phyloP scores from a whole-genome alignment of 2,888 invertebrate genomes.

The Bimastos eiseni region DNA sequence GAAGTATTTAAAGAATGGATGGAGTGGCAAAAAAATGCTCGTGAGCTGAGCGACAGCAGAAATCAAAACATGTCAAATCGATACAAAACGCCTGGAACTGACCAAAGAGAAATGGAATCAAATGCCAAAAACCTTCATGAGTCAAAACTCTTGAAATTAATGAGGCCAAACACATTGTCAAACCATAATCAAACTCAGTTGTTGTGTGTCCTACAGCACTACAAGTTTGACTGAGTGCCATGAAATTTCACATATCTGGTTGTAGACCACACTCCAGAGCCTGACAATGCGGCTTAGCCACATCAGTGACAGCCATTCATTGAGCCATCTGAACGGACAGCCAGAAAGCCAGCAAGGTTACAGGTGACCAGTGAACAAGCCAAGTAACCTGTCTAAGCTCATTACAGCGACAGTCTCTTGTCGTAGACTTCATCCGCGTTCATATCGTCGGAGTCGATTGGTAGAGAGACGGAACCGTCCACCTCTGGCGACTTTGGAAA shows the following conservation, averaged over 20 bases:
- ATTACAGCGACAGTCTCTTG: not conserved
- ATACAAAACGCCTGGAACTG: not conserved
- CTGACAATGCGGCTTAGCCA: not conserved
- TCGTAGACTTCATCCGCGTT: not conserved
- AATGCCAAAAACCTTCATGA: not conserved
- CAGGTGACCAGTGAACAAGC: no score
- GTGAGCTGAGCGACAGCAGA: not conserved
- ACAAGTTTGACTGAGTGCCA: not conserved
- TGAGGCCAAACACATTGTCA: not conserved
- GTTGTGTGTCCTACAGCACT: not conserved
- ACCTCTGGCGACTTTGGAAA: not conserved
- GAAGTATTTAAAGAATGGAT: not conserved
- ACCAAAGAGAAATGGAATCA: not conserved
- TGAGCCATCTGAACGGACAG: no score
- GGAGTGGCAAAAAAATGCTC: not conserved
- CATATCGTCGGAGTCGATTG: not conserved
- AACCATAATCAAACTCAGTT: not conserved
- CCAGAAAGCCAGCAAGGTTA: no score
- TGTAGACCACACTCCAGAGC: conserved; percentile 9
- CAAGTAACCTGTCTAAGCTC: no score
- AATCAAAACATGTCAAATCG: not conserved
- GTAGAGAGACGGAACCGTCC: conserved; percentile 13
- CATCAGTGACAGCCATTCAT: no score
- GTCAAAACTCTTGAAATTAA: not conserved
- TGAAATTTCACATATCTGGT: not conserved